A percentile compares a stretch with the other conserved stretches of the same genome.
These are phyloP conservation scores for Coelogynopora nodosa DNA, from an alignment of 2,888 invertebrate genomes.

Conservation along the genomic window DNA sequence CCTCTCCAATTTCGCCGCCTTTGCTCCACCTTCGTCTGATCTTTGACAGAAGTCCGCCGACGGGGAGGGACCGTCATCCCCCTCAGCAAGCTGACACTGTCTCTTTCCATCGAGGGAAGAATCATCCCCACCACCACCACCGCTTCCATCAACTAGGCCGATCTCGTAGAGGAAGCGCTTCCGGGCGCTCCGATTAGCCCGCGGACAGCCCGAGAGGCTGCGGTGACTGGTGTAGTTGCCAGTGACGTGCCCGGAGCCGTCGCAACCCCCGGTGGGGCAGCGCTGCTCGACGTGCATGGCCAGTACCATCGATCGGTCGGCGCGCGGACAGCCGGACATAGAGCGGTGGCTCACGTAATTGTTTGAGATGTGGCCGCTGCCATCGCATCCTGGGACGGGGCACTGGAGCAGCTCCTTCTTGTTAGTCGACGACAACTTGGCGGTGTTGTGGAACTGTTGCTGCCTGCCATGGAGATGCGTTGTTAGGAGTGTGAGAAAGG, in stretches of 20 bases:
- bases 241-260: constrained; percentile 93
- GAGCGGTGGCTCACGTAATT: constrained; percentile 96
- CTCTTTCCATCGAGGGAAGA: too few species aligned
- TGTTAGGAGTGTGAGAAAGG: too few species aligned
- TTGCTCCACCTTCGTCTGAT: too few species aligned
- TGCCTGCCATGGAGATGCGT: too few species aligned
- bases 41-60: too few species aligned
- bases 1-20: too few species aligned
- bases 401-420: constrained; percentile 67
- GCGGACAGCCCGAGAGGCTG: constrained; percentile 89
- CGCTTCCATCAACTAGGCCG: background rate
- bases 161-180: background rate
- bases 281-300: constrained; percentile 62
- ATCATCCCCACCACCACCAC: too few species aligned
- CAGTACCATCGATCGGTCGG: constrained; percentile 63
- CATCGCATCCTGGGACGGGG: constrained; percentile 91
- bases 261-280: constrained; percentile 91
- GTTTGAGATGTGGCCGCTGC: constrained; percentile 93
- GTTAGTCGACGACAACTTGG: too few species aligned
- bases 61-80: too few species aligned
- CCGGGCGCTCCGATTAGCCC: constrained; percentile 66
- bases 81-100: too few species aligned
- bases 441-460: background rate
- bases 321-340: constrained; percentile 89
- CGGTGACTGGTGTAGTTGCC: constrained; percentile 96